Evolutionary conservation across 2,888 invertebrate species (phyloP), one percentile per base, ranked within the genome.

Genomic region (Danaus chrysippus): DNA sequence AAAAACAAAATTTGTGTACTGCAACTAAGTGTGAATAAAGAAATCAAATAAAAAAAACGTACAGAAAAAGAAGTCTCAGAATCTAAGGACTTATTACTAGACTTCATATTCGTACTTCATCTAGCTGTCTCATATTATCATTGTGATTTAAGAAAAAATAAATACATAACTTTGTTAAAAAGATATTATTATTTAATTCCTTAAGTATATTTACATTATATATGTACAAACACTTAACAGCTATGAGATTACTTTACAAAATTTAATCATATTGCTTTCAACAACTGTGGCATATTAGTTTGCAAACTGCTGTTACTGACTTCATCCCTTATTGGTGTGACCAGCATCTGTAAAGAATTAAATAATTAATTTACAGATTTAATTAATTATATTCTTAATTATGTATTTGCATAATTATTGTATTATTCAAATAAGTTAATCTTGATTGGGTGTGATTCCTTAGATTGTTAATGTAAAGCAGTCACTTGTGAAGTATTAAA

Each of bases 271-370:
- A 76, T 77, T 65, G 78, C 83, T 74, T 84, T 86, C 10, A 88
- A 75, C 44, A 76, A 72, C 66, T 86, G 82, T 59, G 81, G 77
- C 66, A 84, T 76, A 71, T 75, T 82, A 54, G 71, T 81, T 69
- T 80, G 68, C n/a, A 76, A 64, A n/a, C 82, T 82, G 43, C 68
- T 77, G 60, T 71, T 77, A 11, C 77, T 67, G 10, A 79, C 73
- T 12, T 81, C 79, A 5, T 81, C 81, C 53, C 68, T 76, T 42
- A 91, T 82, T 1, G 84, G 84, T 2, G 88, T 86, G 1, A 89
- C 89, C 41, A 78, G 66, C 10, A 89, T 87, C 90, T 90, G 80
- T 11, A 75, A 49, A 17, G 49, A 17, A 49, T 81, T 65, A 34
- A n/a, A 46, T 49, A 43, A 49, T 23, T 57, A 17, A 11, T 52